Base-by-base conservation (phyloP, 2,113 vertebrate species). In the Tragelaphus strepsiceros region DNA sequence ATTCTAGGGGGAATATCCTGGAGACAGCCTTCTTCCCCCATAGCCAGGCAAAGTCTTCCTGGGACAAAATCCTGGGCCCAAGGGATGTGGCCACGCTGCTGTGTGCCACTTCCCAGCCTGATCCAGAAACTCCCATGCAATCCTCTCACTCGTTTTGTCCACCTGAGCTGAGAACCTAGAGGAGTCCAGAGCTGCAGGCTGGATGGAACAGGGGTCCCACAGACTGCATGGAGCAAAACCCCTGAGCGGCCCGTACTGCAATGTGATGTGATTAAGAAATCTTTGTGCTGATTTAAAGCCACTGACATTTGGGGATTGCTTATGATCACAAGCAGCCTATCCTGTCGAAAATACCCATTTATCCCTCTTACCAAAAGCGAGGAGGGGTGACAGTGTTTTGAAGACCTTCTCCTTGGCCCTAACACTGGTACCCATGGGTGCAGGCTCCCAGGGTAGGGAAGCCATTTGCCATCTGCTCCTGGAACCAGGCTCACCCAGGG, bases 181-280 rank as follows among this genome's bases (percentile, higher is more conserved):
- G 15, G 64, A 59, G 11, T 15, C 22, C 3, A 46, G 32, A 62
- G 49, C 15, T 6, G 4, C 32, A 8, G 10, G 7, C 61, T 21
- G 11, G 26, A 85, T 0, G 1, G 39, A 28, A 16, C 3, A 2
- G 4, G 28, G 83, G 28, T 32, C 30, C 17, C 26, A n/a, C 71
- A 51, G 39, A 28, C 16, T 0, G 1, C 28, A 16, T 19, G 14
- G 88, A 81, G 84, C 53, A 71, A 62, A 88, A 51, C 1, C 21
- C n/a, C 53, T 21, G 2, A 24, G 30, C 35, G 30, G 6, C 6
- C 15, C 16, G 0, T 12, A 7, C 0, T 14, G 39, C 12, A 30
- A n/a, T 5, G 0, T 24, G 1, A 43, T 3, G 8, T 32, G 77
- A 59, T n/a, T 6, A 61, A 61, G 71, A 43, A 10, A 62, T 32